A percentile compares a stretch with the other conserved stretches of the same genome.
These are phyloP conservation scores for Mirounga angustirostris DNA, from an alignment of 2,113 vertebrate genomes.

Conservation along the genomic window DNA sequence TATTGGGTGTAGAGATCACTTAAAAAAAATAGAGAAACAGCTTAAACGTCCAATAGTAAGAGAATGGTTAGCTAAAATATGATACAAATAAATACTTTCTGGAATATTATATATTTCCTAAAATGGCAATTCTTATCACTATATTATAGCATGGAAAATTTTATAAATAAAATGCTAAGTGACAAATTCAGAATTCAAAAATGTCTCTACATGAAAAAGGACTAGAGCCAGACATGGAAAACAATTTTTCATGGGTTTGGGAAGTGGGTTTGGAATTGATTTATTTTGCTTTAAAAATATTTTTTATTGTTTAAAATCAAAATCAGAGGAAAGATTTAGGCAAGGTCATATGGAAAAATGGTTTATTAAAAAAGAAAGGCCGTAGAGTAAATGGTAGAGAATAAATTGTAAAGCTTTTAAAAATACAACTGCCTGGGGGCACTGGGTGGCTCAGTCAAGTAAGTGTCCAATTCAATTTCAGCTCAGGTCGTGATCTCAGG, in stretches of 20 bases:
- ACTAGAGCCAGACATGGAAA: not conserved
- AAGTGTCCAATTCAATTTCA: not conserved
- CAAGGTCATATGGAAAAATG: not conserved
- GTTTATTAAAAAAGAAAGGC: slow-evolving; percentile 27
- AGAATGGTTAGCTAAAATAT: not conserved
- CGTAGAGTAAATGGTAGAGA: not conserved
- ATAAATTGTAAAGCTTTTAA: not conserved
- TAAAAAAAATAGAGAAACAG: not conserved
- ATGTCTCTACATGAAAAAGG: not conserved
- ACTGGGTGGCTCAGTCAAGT: not conserved
- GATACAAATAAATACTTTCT: not conserved
- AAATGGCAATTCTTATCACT: not conserved
- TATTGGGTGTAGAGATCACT: not conserved
- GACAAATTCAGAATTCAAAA: slow-evolving; percentile 39
- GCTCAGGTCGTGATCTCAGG: not conserved
- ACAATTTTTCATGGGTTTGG: not conserved
- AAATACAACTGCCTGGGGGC: not conserved
- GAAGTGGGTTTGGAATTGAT: slow-evolving; percentile 1
- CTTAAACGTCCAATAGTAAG: not conserved
- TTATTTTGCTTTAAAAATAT: slow-evolving; percentile 27
- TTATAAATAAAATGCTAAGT: not conserved
- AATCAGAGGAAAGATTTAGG: slow-evolving; percentile 35
- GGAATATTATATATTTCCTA: not conserved
- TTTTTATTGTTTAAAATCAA: slow-evolving; percentile 42
- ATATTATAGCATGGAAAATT: not conserved